Evolutionary conservation across 2,113 vertebrate species (phyloP).

Genomic region (Leptobrachium ailaonicum): DNA sequence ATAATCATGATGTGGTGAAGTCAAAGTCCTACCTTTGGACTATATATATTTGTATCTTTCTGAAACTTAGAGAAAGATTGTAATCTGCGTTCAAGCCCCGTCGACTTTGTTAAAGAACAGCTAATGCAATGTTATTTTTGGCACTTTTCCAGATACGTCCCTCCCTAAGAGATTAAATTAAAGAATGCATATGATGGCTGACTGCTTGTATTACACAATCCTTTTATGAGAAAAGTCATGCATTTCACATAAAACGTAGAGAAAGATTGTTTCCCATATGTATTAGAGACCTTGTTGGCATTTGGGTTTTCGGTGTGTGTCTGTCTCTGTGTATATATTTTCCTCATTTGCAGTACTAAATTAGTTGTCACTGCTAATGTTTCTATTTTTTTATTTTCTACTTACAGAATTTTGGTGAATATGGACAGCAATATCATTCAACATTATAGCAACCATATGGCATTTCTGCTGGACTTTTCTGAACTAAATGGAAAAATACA

Average conservation of each 20-base stretch:
- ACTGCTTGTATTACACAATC: slow-evolving; percentile 25
- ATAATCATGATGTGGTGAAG: too few species aligned
- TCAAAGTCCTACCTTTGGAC: too few species aligned
- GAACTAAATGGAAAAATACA: slow-evolving; percentile 84
- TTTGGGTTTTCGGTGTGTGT: too few species aligned
- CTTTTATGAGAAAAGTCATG: slow-evolving; percentile 17
- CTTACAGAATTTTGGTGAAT: slow-evolving; percentile 87
- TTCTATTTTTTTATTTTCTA: neutral
- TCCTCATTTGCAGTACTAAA: neutral
- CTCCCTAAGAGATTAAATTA: slow-evolving; percentile 35
- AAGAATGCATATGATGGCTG: slow-evolving; percentile 19
- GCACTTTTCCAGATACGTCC: slow-evolving; percentile 56
- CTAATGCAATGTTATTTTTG: slow-evolving; percentile 61
- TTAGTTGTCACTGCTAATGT: neutral
- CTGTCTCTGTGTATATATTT: too few species aligned
- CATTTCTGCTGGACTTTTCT: slow-evolving; percentile 88
- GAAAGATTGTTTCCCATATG: neutral
- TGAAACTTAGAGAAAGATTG: slow-evolving; percentile 26
- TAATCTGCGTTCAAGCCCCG: slow-evolving; percentile 53
- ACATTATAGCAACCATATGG: slow-evolving; percentile 95
- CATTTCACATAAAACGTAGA: neutral
- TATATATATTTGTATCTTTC: too few species aligned
- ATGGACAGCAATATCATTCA: slow-evolving; percentile 98
- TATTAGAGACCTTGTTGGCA: neutral
- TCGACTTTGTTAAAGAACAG: slow-evolving; percentile 59